Percentiles rank a stretch among this genome's conserved stretches.
These are phyloP conservation scores for Aurelia sp. DNA, from an alignment of 30 jellyfish, hydroid and myxozoan genomes.

Conservation along the genomic window DNA sequence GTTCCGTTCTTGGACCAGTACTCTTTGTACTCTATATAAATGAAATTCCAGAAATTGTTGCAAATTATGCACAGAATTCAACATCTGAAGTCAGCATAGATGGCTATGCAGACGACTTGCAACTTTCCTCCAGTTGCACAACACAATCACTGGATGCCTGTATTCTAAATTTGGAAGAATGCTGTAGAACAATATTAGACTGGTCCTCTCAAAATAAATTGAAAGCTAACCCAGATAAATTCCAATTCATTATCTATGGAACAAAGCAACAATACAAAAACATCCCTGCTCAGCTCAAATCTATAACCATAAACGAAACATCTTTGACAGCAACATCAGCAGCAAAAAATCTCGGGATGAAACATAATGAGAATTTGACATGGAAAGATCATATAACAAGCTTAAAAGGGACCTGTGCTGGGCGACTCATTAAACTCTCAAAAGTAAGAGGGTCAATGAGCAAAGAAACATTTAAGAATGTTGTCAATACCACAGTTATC, in stretches of 20 bases:
- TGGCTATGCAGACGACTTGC: conserved; percentile 18
- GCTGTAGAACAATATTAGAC: neutral
- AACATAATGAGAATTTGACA: neutral
- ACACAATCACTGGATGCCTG: neutral
- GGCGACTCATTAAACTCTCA: neutral
- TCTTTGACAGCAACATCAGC: conserved; percentile 7
- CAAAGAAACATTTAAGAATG: conserved; percentile 7
- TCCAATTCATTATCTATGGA: conserved; percentile 5
- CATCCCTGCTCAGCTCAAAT: conserved; percentile 7
- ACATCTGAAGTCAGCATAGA: conserved; percentile 21
- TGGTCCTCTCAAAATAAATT: no score
- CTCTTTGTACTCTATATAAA: conserved; percentile 4
- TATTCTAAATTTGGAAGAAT: conserved; percentile 1
- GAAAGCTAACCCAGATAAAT: neutral
- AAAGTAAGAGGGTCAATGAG: neutral
- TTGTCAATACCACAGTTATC: conserved; percentile 9
- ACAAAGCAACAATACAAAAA: no score
- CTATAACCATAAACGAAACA: conserved; percentile 10
- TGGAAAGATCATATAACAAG: conserved; percentile 13
- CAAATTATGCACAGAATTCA: conserved; percentile 2
- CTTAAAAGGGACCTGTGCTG: neutral
- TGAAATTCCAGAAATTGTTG: conserved; percentile 4
- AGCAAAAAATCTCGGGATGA: neutral
- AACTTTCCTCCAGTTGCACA: neutral
- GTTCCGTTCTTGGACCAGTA: conserved; percentile 9